These are phyloP conservation scores for Junco hyemalis DNA, from an alignment of 2,113 vertebrate species.

Conservation along the genomic window DNA sequence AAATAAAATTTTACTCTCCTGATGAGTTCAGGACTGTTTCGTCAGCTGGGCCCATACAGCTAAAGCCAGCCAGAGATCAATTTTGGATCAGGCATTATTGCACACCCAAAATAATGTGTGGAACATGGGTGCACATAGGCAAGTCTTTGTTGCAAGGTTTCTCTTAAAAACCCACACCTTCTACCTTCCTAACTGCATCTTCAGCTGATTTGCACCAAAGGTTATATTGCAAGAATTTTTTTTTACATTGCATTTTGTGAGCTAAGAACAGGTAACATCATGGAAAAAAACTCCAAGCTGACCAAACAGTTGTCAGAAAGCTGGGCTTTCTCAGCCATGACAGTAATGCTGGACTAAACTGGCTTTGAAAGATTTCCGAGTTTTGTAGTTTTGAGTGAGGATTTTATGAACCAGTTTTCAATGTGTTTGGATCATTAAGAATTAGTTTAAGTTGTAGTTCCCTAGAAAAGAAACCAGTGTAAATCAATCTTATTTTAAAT, in stretches of 20 bases:
- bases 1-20: neutral
- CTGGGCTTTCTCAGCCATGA: neutral
- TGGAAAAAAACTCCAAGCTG: neutral
- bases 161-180: neutral
- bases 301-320: neutral
- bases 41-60: neutral
- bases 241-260: neutral
- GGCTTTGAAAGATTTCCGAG: neutral
- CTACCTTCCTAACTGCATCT: neutral
- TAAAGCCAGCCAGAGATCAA: neutral
- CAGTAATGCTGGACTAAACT: conserved; percentile 8
- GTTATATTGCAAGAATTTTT: neutral
- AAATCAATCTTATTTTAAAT: conserved; percentile 66
- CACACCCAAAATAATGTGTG: fast-evolving
- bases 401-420: conserved; percentile 55
- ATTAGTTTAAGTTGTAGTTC: conserved; percentile 59
- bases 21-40: neutral
- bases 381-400: neutral
- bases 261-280: neutral
- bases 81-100: fast-evolving
- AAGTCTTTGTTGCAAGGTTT: neutral
- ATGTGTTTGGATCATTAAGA: conserved; percentile 57
- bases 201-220: neutral
- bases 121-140: fast-evolving
- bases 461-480: conserved; percentile 37